Evolutionary conservation across 1,140 invertebrate genomes (phyloP), one percentile per base, ranked within the genome.

Genomic region (Cotesia vestalis): DNA sequence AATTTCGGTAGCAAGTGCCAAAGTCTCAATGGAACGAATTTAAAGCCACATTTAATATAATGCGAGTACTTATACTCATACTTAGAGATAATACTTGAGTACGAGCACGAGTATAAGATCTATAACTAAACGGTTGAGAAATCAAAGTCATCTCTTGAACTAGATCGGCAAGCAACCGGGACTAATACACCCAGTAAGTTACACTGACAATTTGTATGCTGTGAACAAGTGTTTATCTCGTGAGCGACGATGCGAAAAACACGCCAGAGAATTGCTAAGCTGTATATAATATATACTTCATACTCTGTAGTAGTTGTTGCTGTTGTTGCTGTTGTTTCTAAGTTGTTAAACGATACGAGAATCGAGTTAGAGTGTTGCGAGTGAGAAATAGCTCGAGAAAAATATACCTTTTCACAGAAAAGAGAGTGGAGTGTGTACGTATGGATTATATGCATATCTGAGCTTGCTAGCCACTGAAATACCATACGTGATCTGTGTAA

Each of bases 401-500:
- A 46, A 46, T 46, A 46, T 9, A 9, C 11, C 6, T 46, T 46
- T 46, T 9, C 6, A 46, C 11, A 46, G 6, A 46, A 46, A 46
- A 46, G 40, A 46, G 40, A 46, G 8, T 46, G 40, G 40, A 8
- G 11, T 67, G 36, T 67, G 53, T 27, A 35, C 53, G 38, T 38
- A 67, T 52, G 12, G 27, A 67, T 59, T 5, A 57, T 14, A 57
- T 17, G 53, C 5, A 20, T 20, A 57, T 57, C 9, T 52, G 51
- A 59, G 55, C 12, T 1, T 14, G 20, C 12, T 61, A 27, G 14
- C 27, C 4, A 20, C 14, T 27, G 27, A 27, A 27, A 27, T 27
- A 27, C 27, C 27, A 27, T 61, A 51, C 69, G 35, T 60, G 67
- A 53, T 46, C 20, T 64, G 55, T 71, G 74, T 77, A 76, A 78